Evolutionary conservation across 1,140 invertebrate genomes (phyloP).

Genomic region (Diachasma alloeum): DNA sequence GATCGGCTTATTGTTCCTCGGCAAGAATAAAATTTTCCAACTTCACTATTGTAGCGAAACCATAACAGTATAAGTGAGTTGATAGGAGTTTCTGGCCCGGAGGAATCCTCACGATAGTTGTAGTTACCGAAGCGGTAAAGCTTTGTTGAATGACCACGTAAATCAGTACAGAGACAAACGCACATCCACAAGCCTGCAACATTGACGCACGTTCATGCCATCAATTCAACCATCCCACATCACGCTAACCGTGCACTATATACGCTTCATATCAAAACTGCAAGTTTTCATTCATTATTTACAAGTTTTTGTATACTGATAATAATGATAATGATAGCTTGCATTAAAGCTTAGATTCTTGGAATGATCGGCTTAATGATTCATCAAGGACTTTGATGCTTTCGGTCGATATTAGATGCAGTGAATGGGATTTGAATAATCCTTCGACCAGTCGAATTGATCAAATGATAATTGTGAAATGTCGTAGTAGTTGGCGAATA

Average conservation of each 20-base stretch:
- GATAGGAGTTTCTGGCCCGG: slow-evolving; percentile 1
- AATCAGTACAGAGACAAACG: slow-evolving; percentile 6
- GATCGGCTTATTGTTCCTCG: neutral
- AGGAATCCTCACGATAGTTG: slow-evolving; percentile 19
- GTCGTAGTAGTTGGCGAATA: too few species aligned
- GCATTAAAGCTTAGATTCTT: too few species aligned
- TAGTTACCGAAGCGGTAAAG: slow-evolving; percentile 28
- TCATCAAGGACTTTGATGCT: neutral
- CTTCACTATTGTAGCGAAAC: neutral
- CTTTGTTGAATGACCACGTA: slow-evolving; percentile 27
- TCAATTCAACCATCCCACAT: neutral
- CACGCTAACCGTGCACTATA: neutral
- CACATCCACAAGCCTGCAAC: neutral
- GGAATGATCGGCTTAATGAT: neutral
- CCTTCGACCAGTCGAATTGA: neutral
- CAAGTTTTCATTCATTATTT: neutral
- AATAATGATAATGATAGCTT: too few species aligned
- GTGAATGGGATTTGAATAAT: neutral
- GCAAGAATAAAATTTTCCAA: neutral
- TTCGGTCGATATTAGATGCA: neutral
- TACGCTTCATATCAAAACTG: neutral
- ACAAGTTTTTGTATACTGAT: neutral
- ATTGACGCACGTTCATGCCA: neutral
- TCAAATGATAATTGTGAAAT: neutral
- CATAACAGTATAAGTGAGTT: slow-evolving; percentile 4